These are phyloP conservation scores for Pachycephus smyrnensis DNA, from an alignment of 2,888 invertebrate genomes.

Conservation along the genomic window DNA sequence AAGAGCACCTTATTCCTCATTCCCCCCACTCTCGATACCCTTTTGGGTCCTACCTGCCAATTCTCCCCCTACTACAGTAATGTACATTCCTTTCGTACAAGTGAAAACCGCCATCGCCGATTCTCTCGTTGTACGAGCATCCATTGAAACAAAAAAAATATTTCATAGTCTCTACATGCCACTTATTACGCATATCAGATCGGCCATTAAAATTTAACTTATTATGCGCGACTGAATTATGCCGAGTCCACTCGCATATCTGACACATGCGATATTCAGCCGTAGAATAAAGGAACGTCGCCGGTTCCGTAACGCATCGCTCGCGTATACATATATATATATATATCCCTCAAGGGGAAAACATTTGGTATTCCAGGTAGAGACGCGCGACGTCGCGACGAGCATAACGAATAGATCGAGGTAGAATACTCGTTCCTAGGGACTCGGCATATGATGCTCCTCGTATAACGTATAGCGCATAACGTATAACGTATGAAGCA, in stretches of 20 bases:
- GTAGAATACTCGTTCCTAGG: not conserved
- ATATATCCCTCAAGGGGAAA: not conserved
- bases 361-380: not conserved
- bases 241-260: not conserved
- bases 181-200: not conserved
- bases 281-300: not conserved
- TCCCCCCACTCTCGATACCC: conserved; percentile 10
- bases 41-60: conserved; percentile 10
- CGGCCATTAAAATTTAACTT: not conserved
- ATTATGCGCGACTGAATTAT: not conserved
- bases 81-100: not conserved
- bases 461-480: not conserved
- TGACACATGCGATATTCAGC: not conserved
- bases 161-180: not conserved
- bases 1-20: not conserved
- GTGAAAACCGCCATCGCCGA: not conserved
- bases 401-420: not conserved
- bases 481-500: not conserved
- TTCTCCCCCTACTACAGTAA: not conserved
- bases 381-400: not conserved
- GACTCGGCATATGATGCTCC: not conserved
- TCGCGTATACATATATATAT: too few relatives aligned
- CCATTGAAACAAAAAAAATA: not conserved
- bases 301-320: not conserved
- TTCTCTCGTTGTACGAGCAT: too few relatives aligned